Conservation (phyloP, 2,797 vertebrate species). For the Sebastes cheni region DNA sequence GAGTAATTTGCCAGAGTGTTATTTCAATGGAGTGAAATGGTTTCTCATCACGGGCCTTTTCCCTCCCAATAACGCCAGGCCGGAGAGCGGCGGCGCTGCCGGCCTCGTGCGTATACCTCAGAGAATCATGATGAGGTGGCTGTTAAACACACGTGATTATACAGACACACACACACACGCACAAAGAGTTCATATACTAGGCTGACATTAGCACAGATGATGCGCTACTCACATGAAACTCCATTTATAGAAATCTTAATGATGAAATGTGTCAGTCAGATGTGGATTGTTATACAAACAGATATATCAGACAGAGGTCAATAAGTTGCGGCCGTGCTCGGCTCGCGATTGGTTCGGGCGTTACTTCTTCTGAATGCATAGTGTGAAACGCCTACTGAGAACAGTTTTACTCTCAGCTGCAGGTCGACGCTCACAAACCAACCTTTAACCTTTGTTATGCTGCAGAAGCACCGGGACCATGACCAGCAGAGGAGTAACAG, state of each 20-base stretch:
- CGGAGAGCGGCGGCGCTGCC: neutral
- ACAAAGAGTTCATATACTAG: neutral
- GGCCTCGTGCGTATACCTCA: slow-evolving; percentile 17
- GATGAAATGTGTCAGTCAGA: neutral
- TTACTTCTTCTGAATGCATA: neutral
- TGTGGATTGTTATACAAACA: no score
- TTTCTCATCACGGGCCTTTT: slow-evolving; percentile 56
- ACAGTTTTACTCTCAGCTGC: neutral
- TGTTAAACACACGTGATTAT: slow-evolving; percentile 35
- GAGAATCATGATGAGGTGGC: slow-evolving; percentile 40
- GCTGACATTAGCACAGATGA: neutral
- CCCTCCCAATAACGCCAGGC: slow-evolving; percentile 45
- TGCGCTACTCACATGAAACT: accelerated
- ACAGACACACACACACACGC: neutral
- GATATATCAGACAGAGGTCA: no score
- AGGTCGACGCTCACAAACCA: neutral
- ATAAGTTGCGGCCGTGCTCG: no score
- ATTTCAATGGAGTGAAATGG: slow-evolving; percentile 69
- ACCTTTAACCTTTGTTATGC: slow-evolving; percentile 18
- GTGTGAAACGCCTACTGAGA: neutral
- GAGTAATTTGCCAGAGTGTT: slow-evolving; percentile 71
- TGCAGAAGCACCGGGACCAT: neutral
- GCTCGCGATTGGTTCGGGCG: no score
- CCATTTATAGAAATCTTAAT: neutral
- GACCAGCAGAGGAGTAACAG: neutral